Evolutionary conservation across 2,113 vertebrate species (phyloP).

Genomic region (Phylloscopus whistleri): DNA sequence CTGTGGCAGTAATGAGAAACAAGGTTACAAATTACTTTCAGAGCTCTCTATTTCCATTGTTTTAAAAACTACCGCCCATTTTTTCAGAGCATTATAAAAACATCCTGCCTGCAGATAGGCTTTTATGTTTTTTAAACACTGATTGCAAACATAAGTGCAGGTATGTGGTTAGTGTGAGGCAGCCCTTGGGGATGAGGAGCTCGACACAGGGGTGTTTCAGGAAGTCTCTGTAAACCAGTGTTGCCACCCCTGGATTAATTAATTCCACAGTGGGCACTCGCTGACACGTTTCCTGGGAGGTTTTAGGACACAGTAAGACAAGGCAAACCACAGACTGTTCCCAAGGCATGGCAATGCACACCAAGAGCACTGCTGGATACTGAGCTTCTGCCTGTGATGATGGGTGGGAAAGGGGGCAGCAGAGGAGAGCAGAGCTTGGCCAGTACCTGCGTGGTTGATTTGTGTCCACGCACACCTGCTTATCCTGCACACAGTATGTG

Average conservation of each 20-base stretch:
- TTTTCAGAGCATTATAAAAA: not conserved
- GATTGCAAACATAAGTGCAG: not conserved
- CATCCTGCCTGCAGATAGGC: not conserved
- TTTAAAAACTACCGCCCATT: not conserved
- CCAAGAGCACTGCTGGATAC: not conserved
- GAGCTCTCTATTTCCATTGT: not conserved
- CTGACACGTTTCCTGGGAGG: not conserved
- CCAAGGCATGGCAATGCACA: not conserved
- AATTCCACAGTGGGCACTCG: not conserved
- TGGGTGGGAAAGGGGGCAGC: not conserved
- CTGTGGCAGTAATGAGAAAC: not conserved
- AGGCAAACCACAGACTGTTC: not conserved
- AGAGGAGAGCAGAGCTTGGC: not conserved
- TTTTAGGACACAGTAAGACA: not conserved
- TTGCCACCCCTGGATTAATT: not conserved
- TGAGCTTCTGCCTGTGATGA: not conserved
- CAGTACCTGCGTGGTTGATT: not conserved
- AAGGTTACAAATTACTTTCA: not conserved
- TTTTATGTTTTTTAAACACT: not conserved
- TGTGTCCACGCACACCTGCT: not conserved
- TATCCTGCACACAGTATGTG: fast-evolving
- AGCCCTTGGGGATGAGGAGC: not conserved
- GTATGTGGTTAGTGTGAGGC: not conserved
- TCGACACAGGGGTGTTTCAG: fast-evolving
- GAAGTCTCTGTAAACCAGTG: not conserved